Base-by-base conservation (phyloP, 2,797 vertebrate species). In the Oreochromis grahami region DNA sequence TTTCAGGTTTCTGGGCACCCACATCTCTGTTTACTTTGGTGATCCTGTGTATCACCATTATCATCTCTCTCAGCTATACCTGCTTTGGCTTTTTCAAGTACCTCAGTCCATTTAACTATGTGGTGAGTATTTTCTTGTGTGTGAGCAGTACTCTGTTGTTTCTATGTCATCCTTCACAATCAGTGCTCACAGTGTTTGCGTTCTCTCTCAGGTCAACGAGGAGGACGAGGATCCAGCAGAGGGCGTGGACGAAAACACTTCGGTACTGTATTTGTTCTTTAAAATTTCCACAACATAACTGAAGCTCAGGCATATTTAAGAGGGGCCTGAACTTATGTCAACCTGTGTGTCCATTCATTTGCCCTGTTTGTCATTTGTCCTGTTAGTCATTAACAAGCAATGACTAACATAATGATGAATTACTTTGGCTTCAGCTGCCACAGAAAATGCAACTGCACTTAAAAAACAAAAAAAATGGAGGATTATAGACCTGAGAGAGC, bases 11-110 rank as follows among this genome's bases (percentile, higher is more conserved):
- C 93, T 95, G 72, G 93, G 95, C 97, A 1, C 90, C 96, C 13
- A 97, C 97, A 0, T 98, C 97, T 15, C 93, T 99, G 50, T 98
- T 99, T 91, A 98, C 97, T 3, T 91, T 99, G 81, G 93, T 98
- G 45, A 95, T 98, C 58, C 87, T 98, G 65, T 95, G 95, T 77
- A 79, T 98, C 83, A 98, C 98, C 4, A 92, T 99, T 48, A 78
- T 96, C 55, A 91, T 97, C 91, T 97, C 96, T 50, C 17, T 98
- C 85, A 84, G 94, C 91, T 97, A 97, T 85, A 96, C 97, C 86
- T 98, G 97, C 94, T 98, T 99, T 9, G 97, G 97, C 48, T 95
- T 96, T 84, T 98, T 99, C 91, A 97, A 96, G 93, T 97, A 99
- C 93, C 97, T 99, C 89, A 98, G 97, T 86, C 97, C 98, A 2